Base-by-base conservation (phyloP, 2,888 invertebrate species). In the Elmis aenea region DNA sequence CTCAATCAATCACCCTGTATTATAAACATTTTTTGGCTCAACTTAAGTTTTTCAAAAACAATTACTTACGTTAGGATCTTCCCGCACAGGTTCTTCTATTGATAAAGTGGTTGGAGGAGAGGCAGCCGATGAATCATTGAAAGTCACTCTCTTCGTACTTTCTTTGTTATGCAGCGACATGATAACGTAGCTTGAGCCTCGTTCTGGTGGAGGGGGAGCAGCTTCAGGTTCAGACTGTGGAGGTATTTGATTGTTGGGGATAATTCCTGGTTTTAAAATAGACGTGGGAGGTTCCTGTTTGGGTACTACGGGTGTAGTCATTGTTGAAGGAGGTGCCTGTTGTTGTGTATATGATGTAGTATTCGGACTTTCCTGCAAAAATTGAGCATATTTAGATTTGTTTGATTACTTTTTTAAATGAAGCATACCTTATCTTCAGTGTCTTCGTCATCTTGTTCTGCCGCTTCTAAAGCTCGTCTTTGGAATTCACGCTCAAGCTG, bases 401-500 rank as follows among this genome's bases (percentile, higher is more conserved):
- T 11, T 1, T 12, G n/a, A 26, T 13, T 6, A 18, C 18, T 6
- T 6, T 18, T 18, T 18, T 8, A 6, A 13, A 40, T 49, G n/a
- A n/a, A n/a, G n/a, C n/a, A 51, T 60, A 83, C 72, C 61, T 80
- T 71, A 62, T 81, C 72, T 57, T 75, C 73, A 43, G 80, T 83
- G 30, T 84, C 84, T 33, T 82, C 83, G 51, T 77, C 84, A 52
- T 79, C 83, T 45, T 78, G 78, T 48, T 74, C 79, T 37, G 75
- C 78, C 16, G 76, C 75, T 67, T 91, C 89, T 59, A 85, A 83
- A 2, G 92, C 93, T 27, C 95, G 74, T 29, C 90, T 77, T 62
- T 95, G 93, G 65, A 96, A 96, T 68, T 96, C 95, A 41, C 88
- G 75, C 62, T 96, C 95, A n/a, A 95, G 71, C 47, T 86, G 83